Conservation (phyloP, 2,888 invertebrate genomes). For the Reticulitermes lucifugus region DNA sequence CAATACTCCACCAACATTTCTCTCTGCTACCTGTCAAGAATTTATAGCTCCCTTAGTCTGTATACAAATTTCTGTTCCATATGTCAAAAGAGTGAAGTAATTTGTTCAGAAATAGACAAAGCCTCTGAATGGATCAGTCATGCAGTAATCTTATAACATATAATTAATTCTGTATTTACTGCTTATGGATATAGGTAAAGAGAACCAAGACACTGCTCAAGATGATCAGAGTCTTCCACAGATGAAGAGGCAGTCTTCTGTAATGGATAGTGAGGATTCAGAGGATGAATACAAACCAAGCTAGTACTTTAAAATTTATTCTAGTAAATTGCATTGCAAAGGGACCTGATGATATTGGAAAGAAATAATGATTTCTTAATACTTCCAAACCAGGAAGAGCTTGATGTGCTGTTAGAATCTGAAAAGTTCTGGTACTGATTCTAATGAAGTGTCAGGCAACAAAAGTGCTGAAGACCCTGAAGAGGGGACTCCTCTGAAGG, state of each 20-base stretch:
- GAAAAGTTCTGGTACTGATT: constrained; percentile 60
- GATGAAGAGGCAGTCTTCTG: constrained; percentile 70
- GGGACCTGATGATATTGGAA: neutral
- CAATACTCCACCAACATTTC: no score
- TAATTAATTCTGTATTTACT: no score
- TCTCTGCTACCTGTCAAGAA: no score
- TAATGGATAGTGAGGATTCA: constrained; percentile 73
- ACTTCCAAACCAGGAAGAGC: constrained; percentile 52
- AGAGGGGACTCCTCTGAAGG: constrained; percentile 57
- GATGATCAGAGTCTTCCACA: constrained; percentile 65
- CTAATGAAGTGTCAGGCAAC: constrained; percentile 57
- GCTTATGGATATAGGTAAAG: neutral
- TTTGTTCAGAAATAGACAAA: no score
- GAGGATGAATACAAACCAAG: constrained; percentile 72
- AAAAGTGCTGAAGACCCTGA: constrained; percentile 56
- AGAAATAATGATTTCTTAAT: neutral
- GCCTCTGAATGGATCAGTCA: no score
- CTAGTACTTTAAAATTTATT: constrained; percentile 42
- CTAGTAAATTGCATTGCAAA: neutral
- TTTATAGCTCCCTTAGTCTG: no score
- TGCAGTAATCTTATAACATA: no score
- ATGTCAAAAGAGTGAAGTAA: no score
- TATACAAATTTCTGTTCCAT: no score
- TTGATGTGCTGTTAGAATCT: constrained; percentile 55
- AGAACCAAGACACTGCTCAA: constrained; percentile 34